Base-by-base conservation (phyloP, 2,113 vertebrate genomes). In the Osmerus mordax region DNA sequence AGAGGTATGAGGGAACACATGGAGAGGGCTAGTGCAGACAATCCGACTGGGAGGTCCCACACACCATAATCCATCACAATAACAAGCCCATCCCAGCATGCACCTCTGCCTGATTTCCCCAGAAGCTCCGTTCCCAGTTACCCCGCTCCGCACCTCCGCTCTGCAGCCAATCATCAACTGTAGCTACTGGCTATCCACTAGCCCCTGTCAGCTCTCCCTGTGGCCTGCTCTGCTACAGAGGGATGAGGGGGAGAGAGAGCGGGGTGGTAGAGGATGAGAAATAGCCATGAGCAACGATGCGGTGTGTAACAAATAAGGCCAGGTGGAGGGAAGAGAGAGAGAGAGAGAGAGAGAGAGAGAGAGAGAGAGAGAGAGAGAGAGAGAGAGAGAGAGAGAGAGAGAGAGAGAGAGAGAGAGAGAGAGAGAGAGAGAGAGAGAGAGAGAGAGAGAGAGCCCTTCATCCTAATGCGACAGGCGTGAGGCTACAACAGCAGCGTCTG, bases 101-200 rank as follows among this genome's bases (percentile, higher is more conserved):
- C 32, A 65, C 29, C 56, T 28, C 72, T 59, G 55, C 69, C 76
- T 74, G 75, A 86, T 83, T 82, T 81, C 70, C 36, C 76, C 79
- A 80, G 65, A 72, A 71, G 72, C 52, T 56, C 47, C 19, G n/a
- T 70, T 41, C 65, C 65, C 15, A 21, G 58, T 5, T 6, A 19
- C 66, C 7, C 25, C 54, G n/a, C 56, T 59, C 56, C 54, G 65
- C 9, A 65, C 69, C 73, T 51, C 63, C 65, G 14, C 55, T 19
- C 55, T 65, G 53, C 59, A 69, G 28, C 4, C 69, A 66, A 60
- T 69, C 72, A 71, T 59, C 68, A 14, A 64, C 29, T 64, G 62
- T 16, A 36, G 28, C 69, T 23, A 21, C 76, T 41, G 36, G 3
- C 52, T 16, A 56, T 51, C 15, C 55, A 41, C 29, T 68, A 53